Evolutionary conservation across 2,888 invertebrate species (phyloP).

Genomic region (Drosophila setosimentum): DNA sequence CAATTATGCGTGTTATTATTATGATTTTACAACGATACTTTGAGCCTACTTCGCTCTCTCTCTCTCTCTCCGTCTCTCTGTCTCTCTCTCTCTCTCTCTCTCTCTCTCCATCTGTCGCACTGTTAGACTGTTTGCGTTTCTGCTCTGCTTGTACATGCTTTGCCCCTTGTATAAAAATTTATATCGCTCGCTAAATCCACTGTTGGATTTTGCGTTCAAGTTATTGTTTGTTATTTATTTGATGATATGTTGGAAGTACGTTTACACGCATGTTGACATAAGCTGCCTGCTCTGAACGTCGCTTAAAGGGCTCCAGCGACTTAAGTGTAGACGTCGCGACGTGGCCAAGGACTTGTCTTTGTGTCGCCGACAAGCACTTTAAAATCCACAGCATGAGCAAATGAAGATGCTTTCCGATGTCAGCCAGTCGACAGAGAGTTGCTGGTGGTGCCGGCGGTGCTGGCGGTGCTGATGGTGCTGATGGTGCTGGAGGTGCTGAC

Average conservation of each 20-base stretch:
- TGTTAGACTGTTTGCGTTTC: neutral
- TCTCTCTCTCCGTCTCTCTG: too few relatives aligned
- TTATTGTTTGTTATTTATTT: conserved; percentile 51
- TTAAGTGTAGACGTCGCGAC: conserved; percentile 28
- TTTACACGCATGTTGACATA: conserved; percentile 54
- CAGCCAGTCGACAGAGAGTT: conserved; percentile 18
- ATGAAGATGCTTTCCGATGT: conserved; percentile 40
- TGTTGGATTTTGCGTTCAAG: conserved; percentile 38
- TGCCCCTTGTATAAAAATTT: conserved; percentile 33
- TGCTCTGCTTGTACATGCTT: conserved; percentile 13
- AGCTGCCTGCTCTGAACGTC: conserved; percentile 34
- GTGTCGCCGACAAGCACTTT: conserved; percentile 40
- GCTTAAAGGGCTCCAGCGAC: conserved; percentile 39
- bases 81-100: too few relatives aligned
- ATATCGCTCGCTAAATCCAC: conserved; percentile 43
- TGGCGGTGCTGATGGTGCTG: neutral
- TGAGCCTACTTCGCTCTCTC: neutral
- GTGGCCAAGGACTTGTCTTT: conserved; percentile 18
- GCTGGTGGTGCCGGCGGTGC: conserved; percentile 3
- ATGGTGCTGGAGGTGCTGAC: neutral
- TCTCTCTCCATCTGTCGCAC: neutral
- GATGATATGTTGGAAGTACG: conserved; percentile 50
- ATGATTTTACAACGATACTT: neutral
- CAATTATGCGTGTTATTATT: neutral
- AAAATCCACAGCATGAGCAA: conserved; percentile 41